A percentile compares a stretch with the other conserved stretches of the same genome.
Conservation (phyloP, 2,797 vertebrate genomes). For the Manis crassicaudata region DNA sequence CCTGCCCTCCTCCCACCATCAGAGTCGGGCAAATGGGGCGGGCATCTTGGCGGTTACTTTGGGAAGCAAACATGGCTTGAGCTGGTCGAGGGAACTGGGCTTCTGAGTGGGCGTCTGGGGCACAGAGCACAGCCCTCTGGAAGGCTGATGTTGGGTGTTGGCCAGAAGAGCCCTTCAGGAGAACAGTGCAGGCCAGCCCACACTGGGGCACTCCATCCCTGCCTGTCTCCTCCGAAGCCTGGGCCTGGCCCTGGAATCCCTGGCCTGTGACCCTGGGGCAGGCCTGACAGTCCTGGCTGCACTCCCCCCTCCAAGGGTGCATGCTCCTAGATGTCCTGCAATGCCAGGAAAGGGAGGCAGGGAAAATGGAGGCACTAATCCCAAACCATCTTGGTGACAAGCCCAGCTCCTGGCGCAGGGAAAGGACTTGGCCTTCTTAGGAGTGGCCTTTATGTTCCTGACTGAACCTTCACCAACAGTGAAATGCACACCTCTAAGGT, state of each 20-base stretch:
- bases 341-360: not conserved
- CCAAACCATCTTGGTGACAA: not conserved
- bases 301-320: not conserved
- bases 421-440: not conserved
- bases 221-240: not conserved
- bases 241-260: not conserved
- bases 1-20: not conserved
- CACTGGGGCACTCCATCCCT: not conserved
- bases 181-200: rapidly evolving
- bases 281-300: not conserved
- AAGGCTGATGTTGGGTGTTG: not conserved
- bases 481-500: not conserved
- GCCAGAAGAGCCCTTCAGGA: not conserved
- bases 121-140: not conserved
- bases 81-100: not conserved
- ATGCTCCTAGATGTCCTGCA: not conserved
- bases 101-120: not conserved
- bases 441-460: not conserved
- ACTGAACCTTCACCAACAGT: not conserved
- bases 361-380: rapidly evolving
- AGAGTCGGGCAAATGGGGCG: not conserved
- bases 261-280: not conserved
- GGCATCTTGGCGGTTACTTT: not conserved
- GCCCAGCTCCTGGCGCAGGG: not conserved
- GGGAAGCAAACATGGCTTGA: not conserved